Base-by-base conservation (phyloP, 2,113 vertebrate species). In the Lipophrys pholis region DNA sequence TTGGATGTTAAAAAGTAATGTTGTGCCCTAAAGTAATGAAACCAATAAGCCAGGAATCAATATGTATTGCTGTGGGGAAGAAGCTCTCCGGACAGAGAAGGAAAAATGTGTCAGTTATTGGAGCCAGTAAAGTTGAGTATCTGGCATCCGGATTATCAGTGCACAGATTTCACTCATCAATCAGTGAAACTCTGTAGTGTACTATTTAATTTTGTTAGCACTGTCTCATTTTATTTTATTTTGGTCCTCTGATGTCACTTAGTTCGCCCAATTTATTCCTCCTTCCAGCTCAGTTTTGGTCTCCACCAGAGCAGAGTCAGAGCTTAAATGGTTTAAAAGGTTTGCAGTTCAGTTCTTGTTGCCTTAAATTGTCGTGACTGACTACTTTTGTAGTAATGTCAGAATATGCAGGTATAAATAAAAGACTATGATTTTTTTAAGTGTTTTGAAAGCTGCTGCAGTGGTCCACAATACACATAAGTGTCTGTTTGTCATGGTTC, bases 1-100 rank as follows among this genome's bases (percentile, higher is more conserved):
- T 54, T 50, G 48, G 38, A 45, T n/a, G 70, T 82, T 80, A 78
- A 83, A 78, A 80, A 81, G 68, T 75, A 21, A 65, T 60, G 59
- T 66, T 74, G 42, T 62, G 63, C 51, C 73, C 85, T 60, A 4
- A 21, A 70, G 74, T 54, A 52, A 46, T 74, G 40, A 77, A 76
- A 46, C 42, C 35, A 66, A 11, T 60, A 48, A 69, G 6, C 4
- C 38, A 61, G 16, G 16, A 62, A 87, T 85, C 87, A 81, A 73
- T 88, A 79, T 67, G 73, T 73, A 65, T 17, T 62, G 57, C 71
- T 72, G 51, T 9, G n/a, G 52, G 82, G 66, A 68, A 67, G 51
- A 76, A 72, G 11, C n/a, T n/a, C 50, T 59, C 43, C 48, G 11
- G n/a, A n/a, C 21, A 66, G 30, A 67, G 52, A 52, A 46, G 60